A percentile compares a stretch with the other conserved stretches of the same genome.
Conservation (phyloP, 2,888 invertebrate species). For the Helleia helle region DNA sequence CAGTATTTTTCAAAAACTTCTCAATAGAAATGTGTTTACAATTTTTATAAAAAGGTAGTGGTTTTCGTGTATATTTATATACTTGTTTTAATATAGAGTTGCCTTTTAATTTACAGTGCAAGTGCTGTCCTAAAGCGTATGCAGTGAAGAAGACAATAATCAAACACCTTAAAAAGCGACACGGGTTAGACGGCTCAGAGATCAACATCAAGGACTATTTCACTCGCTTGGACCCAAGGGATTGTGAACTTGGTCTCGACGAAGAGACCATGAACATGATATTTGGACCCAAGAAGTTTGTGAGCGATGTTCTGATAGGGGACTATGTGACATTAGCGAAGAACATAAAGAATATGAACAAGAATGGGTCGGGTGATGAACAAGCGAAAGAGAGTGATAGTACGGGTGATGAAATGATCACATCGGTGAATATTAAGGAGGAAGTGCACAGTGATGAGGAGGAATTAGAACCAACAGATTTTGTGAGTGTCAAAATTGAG, state of each 20-base stretch:
- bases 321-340: slow-evolving; percentile 35
- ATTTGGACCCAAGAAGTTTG: slow-evolving; percentile 45
- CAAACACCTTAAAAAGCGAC: slow-evolving; percentile 60
- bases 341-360: slow-evolving; percentile 19
- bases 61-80: too few relatives aligned
- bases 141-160: slow-evolving; percentile 57
- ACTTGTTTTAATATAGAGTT: too few relatives aligned
- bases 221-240: slow-evolving; percentile 48
- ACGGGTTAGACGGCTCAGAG: slow-evolving; percentile 38
- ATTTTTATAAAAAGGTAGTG: too few relatives aligned
- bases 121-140: slow-evolving; percentile 62
- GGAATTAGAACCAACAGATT: slow-evolving; percentile 55
- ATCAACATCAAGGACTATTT: slow-evolving; percentile 40
- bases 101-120: slow-evolving; percentile 49
- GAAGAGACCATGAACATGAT: slow-evolving; percentile 49
- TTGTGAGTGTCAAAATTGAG: slow-evolving; percentile 63
- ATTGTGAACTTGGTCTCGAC: slow-evolving; percentile 49
- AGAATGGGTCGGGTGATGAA: slow-evolving; percentile 12
- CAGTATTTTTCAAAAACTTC: too few relatives aligned
- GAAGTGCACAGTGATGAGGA: slow-evolving; percentile 21
- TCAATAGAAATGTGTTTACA: too few relatives aligned
- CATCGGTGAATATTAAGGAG: slow-evolving; percentile 20
- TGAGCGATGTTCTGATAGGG: slow-evolving; percentile 31
- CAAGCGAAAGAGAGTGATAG: slow-evolving; percentile 17
- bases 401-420: slow-evolving; percentile 20